These are phyloP conservation scores for Rhadina sibilatrix DNA, from an alignment of 2,113 vertebrate genomes.

Conservation along the genomic window DNA sequence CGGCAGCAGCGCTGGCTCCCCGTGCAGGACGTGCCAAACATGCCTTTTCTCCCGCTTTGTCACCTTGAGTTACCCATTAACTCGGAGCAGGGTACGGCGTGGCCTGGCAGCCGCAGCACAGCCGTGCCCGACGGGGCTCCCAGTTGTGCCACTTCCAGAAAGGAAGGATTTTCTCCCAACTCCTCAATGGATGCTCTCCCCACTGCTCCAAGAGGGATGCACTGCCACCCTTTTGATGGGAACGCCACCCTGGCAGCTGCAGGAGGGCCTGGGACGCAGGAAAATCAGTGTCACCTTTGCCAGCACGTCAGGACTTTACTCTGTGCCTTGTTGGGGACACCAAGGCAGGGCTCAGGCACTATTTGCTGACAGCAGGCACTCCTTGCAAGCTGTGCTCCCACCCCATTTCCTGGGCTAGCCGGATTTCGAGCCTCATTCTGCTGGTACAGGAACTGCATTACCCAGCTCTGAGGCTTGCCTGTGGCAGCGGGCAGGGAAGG, in stretches of 20 bases:
- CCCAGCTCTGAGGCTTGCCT: neutral
- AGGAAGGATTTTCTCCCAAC: neutral
- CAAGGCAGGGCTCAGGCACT: accelerated
- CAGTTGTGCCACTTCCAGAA: accelerated
- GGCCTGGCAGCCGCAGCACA: neutral
- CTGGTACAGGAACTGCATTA: neutral
- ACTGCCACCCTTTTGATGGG: neutral
- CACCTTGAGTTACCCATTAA: constrained; percentile 50
- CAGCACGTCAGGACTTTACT: neutral
- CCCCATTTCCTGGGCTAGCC: accelerated
- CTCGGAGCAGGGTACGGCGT: neutral
- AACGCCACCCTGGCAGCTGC: accelerated
- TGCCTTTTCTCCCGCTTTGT: neutral
- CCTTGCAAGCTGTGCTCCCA: neutral
- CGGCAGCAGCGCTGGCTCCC: neutral
- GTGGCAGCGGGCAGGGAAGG: accelerated
- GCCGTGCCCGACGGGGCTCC: neutral
- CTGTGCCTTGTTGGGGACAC: accelerated
- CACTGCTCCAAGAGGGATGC: accelerated
- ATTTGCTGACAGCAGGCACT: neutral
- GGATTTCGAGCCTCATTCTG: neutral
- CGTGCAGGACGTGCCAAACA: neutral
- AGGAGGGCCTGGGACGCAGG: neutral
- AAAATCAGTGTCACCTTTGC: neutral
- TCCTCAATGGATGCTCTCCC: neutral